A percentile compares a stretch with the other conserved stretches of the same genome.
Evolutionary conservation across 2,113 vertebrate species (phyloP).

Genomic region (Potamarius usumacintae): DNA sequence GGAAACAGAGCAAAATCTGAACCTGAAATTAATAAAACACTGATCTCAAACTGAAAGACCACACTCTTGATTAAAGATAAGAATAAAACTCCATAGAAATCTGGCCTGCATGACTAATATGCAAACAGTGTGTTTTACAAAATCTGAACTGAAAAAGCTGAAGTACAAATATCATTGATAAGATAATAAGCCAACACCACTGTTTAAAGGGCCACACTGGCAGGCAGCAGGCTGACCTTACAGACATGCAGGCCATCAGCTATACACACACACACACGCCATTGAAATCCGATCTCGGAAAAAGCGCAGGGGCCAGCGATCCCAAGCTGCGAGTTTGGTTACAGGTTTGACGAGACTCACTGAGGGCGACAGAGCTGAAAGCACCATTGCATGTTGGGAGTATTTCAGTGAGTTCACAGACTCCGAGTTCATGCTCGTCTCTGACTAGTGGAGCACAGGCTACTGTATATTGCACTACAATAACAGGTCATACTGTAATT

Average conservation of each 20-base stretch:
- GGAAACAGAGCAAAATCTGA: too few relatives aligned
- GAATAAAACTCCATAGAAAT: too few relatives aligned
- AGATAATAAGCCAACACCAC: background rate
- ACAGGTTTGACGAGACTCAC: conserved; percentile 45
- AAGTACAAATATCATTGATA: too few relatives aligned
- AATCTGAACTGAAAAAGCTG: background rate
- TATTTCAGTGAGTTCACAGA: background rate
- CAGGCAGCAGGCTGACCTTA: background rate
- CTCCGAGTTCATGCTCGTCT: background rate
- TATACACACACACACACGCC: conserved; percentile 15
- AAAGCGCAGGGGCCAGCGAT: conserved; percentile 52
- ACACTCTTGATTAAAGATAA: too few relatives aligned
- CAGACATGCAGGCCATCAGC: background rate
- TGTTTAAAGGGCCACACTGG: background rate
- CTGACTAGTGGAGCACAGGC: background rate
- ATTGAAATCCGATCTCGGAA: conserved; percentile 70
- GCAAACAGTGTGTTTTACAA: background rate
- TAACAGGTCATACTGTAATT: background rate
- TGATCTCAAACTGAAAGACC: too few relatives aligned
- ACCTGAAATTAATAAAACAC: too few relatives aligned
- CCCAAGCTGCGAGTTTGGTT: conserved; percentile 58
- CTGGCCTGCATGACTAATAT: background rate
- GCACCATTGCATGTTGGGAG: background rate
- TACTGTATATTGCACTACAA: background rate
- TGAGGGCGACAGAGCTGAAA: background rate